Conservation (phyloP, 2,888 invertebrate genomes). For the Athalia cordata region DNA sequence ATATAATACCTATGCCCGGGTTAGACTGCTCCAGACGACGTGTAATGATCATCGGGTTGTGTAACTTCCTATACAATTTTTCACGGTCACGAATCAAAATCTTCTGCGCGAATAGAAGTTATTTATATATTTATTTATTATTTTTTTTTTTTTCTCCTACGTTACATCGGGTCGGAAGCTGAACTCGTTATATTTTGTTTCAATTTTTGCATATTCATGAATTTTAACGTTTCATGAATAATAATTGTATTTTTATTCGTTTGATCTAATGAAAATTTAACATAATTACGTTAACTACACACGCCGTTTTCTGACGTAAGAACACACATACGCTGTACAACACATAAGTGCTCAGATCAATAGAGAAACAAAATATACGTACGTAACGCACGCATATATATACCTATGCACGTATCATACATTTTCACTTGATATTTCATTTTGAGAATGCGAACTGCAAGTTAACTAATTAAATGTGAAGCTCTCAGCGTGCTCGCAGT, state of each 20-base stretch:
- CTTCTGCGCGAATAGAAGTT: not conserved
- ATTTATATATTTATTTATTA: no score
- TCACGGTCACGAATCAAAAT: constrained; percentile 24
- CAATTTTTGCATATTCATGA: not conserved
- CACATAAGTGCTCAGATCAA: no score
- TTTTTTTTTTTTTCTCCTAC: no score
- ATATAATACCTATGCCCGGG: no score
- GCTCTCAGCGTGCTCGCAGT: not conserved
- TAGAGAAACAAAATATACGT: no score
- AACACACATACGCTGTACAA: no score
- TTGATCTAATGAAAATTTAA: not conserved
- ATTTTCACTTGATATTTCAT: constrained; percentile 22
- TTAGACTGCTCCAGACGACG: no score
- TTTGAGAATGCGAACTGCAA: not conserved
- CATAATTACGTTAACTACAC: no score
- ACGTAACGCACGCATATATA: not conserved
- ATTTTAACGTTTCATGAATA: not conserved
- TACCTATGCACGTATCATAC: not conserved
- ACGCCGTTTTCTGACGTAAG: no score
- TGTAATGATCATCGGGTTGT: not conserved
- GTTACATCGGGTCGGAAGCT: no score
- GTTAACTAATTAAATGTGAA: constrained; percentile 24
- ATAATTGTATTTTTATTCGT: constrained; percentile 24
- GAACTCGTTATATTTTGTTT: not conserved
- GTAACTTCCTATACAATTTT: constrained; percentile 26